These are phyloP conservation scores for Megaceryle alcyon DNA, from an alignment of 2,797 vertebrate species.

Conservation along the genomic window DNA sequence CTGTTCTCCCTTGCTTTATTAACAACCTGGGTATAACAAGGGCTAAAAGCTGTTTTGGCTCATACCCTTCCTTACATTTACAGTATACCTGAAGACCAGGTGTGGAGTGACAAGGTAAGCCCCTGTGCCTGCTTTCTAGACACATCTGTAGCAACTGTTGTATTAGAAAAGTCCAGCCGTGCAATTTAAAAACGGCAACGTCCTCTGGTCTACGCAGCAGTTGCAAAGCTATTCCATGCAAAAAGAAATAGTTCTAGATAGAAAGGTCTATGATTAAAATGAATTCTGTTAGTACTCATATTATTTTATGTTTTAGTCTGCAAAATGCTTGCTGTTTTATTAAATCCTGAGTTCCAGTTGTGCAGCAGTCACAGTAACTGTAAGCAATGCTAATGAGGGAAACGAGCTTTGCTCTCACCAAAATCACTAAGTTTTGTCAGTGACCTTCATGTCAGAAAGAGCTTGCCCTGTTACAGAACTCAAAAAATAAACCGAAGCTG, in stretches of 20 bases:
- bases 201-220: background rate
- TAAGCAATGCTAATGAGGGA: background rate
- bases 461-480: background rate
- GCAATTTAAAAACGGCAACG: background rate
- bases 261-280: background rate
- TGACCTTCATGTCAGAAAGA: background rate
- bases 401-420: background rate
- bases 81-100: background rate
- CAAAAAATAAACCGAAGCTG: conserved; percentile 6
- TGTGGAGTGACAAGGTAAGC: background rate
- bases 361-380: background rate
- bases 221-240: rapidly evolving
- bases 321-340: background rate
- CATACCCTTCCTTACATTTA: background rate
- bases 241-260: background rate
- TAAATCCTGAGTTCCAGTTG: rapidly evolving
- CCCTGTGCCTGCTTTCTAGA: background rate
- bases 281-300: background rate
- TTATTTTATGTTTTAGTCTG: background rate
- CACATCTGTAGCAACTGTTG: background rate
- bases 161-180: background rate
- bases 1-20: background rate
- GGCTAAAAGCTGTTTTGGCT: background rate
- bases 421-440: background rate
- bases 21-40: background rate